Conservation (phyloP, 2,113 vertebrate genomes). For the Amia ocellicauda region DNA sequence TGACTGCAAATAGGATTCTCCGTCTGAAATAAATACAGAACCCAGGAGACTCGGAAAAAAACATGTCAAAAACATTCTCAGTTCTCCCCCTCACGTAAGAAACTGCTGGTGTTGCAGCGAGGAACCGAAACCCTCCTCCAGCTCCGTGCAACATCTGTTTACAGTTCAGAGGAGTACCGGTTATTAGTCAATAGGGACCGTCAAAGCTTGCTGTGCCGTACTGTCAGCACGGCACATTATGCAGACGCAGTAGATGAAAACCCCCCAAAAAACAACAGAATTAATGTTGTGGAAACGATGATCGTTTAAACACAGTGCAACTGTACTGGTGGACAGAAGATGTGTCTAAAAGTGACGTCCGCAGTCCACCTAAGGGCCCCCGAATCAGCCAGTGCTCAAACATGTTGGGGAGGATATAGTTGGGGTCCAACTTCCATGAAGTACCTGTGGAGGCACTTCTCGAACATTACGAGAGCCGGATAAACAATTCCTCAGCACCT, state of each 20-base stretch:
- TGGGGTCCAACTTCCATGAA: no score
- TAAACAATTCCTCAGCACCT: no score
- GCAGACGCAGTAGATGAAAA: no score
- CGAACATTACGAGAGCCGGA: no score
- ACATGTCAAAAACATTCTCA: conserved; percentile 3
- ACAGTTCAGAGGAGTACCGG: not conserved
- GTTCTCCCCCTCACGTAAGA: not conserved
- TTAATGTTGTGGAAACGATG: no score
- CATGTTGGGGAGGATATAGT: no score
- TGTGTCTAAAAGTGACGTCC: no score
- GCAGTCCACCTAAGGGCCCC: no score
- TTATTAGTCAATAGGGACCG: not conserved
- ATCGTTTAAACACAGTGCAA: conserved; percentile 12
- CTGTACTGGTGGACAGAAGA: not conserved
- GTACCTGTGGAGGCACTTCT: no score
- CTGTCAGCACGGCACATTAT: no score
- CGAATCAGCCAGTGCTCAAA: no score
- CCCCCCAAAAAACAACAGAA: no score
- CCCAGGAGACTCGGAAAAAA: not conserved
- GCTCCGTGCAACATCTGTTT: not conserved
- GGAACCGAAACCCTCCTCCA: not conserved
- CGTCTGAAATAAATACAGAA: not conserved
- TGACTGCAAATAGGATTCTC: not conserved
- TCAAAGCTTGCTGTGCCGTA: not conserved
- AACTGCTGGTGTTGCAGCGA: not conserved